Conservation (phyloP, 2,797 vertebrate species). For the Propithecus deckenii region DNA sequence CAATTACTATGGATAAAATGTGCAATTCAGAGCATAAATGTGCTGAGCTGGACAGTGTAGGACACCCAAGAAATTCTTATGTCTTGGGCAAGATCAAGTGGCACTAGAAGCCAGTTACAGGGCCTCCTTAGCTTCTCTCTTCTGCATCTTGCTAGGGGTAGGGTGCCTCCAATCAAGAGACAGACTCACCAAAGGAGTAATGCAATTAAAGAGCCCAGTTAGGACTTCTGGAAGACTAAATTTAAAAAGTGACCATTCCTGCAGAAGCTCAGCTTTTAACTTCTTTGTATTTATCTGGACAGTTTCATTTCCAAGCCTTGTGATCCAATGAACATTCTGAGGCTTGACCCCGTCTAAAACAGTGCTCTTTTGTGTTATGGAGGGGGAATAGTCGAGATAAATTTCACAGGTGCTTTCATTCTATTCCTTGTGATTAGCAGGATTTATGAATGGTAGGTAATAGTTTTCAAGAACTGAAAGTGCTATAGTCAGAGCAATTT, state of each 20-base stretch:
- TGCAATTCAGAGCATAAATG: not conserved
- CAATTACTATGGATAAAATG: not conserved
- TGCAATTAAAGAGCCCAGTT: not conserved
- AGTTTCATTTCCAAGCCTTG: not conserved
- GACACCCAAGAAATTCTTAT: not conserved
- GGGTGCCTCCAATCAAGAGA: not conserved
- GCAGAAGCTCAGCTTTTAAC: not conserved
- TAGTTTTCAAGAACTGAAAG: not conserved
- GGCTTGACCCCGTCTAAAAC: not conserved
- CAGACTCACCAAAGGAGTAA: not conserved
- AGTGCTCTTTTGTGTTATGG: not conserved
- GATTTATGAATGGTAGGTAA: not conserved
- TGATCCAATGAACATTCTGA: not conserved
- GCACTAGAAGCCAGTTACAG: not conserved
- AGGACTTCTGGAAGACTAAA: not conserved
- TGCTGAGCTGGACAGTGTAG: not conserved
- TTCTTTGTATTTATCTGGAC: not conserved
- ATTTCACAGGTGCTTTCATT: not conserved
- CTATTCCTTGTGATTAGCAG: not conserved
- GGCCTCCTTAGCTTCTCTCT: not conserved
- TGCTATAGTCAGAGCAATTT: not conserved
- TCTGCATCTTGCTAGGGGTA: not conserved
- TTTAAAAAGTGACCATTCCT: not conserved
- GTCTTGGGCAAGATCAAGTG: not conserved
- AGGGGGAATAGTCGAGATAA: not conserved